Conservation (phyloP, 2,797 vertebrate genomes). For the Luscinia megarhynchos region DNA sequence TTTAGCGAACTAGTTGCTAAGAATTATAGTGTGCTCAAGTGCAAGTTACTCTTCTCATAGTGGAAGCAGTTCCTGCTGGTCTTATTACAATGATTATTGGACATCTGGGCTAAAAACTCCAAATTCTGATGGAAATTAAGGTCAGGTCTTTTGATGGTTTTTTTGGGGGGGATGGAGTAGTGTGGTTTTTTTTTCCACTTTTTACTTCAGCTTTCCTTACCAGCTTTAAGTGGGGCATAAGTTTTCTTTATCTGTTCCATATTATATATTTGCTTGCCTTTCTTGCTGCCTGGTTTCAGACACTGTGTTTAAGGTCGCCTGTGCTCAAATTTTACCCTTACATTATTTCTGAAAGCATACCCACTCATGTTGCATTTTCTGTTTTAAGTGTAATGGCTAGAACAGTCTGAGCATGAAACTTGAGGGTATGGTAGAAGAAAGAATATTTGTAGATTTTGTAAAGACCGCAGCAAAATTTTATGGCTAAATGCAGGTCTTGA, state of each 20-base stretch:
- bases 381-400: background rate
- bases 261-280: background rate
- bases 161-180: rapidly evolving
- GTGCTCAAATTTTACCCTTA: background rate
- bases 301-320: background rate
- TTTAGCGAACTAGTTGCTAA: background rate
- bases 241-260: background rate
- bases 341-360: background rate
- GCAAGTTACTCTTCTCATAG: background rate
- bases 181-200: background rate
- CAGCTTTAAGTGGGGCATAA: background rate
- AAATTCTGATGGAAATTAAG: background rate
- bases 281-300: background rate
- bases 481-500: background rate
- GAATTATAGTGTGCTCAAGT: background rate
- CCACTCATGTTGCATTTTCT: background rate
- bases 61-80: background rate
- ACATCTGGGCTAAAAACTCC: background rate
- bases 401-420: background rate
- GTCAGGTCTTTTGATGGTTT: background rate
- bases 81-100: background rate
- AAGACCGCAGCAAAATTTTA: background rate
- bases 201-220: background rate
- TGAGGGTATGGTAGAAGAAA: background rate
- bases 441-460: background rate